Conservation (phyloP, 2,888 invertebrate genomes). For the Ecliptopera silaceata region DNA sequence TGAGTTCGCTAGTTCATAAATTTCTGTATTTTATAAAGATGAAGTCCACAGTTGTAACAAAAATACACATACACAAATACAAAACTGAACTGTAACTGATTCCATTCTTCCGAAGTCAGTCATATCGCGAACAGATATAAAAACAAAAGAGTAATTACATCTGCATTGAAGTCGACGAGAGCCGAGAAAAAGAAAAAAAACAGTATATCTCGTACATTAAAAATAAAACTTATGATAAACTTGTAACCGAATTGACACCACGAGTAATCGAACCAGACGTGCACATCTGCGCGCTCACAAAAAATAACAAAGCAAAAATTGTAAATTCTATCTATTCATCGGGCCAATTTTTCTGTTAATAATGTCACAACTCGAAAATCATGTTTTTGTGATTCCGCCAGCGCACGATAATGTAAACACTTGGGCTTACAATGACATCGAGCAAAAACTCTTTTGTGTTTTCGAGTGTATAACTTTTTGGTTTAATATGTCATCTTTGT, state of each 20-base stretch:
- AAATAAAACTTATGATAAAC: conserved; percentile 60
- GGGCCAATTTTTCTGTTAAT: conserved; percentile 75
- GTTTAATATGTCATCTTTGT: conserved; percentile 48
- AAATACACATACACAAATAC: background rate
- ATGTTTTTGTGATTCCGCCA: conserved; percentile 55
- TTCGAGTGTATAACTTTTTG: conserved; percentile 48
- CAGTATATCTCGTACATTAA: conserved; percentile 66
- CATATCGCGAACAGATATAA: background rate
- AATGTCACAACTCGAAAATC: conserved; percentile 70
- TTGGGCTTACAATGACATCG: conserved; percentile 54
- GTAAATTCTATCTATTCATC: conserved; percentile 59
- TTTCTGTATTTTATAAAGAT: conserved; percentile 26
- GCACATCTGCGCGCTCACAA: conserved; percentile 70
- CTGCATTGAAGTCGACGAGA: conserved; percentile 21
- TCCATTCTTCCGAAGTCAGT: background rate
- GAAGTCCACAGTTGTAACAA: background rate
- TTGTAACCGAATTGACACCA: conserved; percentile 66
- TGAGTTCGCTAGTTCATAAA: conserved; percentile 45
- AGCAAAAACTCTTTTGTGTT: conserved; percentile 49
- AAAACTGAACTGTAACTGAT: background rate
- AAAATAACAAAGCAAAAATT: conserved; percentile 65
- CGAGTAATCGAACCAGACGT: conserved; percentile 72
- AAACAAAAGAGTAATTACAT: conserved; percentile 15
- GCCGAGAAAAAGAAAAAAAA: conserved; percentile 47
- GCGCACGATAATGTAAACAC: conserved; percentile 65